phyloP scores from a whole-genome alignment of 2,888 invertebrate species.

The Cynaeus angustus region DNA sequence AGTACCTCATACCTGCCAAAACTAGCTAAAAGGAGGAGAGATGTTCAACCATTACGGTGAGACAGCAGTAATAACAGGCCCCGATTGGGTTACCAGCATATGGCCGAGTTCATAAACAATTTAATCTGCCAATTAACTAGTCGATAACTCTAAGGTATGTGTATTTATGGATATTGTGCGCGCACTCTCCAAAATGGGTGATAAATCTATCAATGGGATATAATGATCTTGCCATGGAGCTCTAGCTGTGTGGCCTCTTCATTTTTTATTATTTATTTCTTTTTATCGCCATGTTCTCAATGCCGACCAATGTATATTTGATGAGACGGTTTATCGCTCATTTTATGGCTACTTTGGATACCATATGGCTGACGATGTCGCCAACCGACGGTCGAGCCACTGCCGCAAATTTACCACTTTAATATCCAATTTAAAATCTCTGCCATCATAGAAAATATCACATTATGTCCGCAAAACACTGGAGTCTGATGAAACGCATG shows the following conservation, averaged over 20 bases:
- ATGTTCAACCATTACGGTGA: conserved; percentile 42
- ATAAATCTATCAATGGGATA: conserved; percentile 62
- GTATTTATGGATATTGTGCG: conserved; percentile 63
- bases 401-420: neutral
- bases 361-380: conserved; percentile 47
- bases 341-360: conserved; percentile 43
- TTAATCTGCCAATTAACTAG: conserved; percentile 66
- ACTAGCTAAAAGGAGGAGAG: conserved; percentile 39
- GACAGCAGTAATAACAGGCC: conserved; percentile 53
- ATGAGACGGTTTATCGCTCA: conserved; percentile 46
- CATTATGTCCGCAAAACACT: neutral
- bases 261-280: conserved; percentile 48
- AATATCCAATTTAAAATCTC: conserved; percentile 1
- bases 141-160: conserved; percentile 63
- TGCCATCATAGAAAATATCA: neutral
- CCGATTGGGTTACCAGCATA: conserved; percentile 64
- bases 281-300: conserved; percentile 48
- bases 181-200: conserved; percentile 59
- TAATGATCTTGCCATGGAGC: conserved; percentile 58
- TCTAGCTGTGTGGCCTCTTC: conserved; percentile 56
- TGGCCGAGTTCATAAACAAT: conserved; percentile 66
- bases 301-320: conserved; percentile 40
- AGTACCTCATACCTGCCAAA: conserved; percentile 39
- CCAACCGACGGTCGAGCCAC: conserved; percentile 29
- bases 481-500: neutral